phyloP scores from a whole-genome alignment of 2,797 vertebrate species.

The Urosaurus nigricauda region DNA sequence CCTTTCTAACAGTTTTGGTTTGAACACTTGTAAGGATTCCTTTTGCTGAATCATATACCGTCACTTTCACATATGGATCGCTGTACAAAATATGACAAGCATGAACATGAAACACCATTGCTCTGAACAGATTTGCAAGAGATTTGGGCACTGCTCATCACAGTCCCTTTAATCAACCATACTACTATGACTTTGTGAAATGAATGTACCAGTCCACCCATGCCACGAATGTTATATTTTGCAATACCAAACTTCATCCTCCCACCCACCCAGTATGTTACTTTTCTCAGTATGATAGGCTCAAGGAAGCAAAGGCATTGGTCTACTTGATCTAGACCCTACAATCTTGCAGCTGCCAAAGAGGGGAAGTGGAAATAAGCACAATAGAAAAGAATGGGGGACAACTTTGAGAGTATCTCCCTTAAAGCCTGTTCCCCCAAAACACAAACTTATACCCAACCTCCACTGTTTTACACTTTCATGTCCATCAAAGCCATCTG shows the following conservation, averaged over 20 bases:
- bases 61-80: constrained; percentile 94
- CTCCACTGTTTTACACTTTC: too few relatives aligned
- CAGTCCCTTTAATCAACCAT: not conserved
- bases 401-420: not conserved
- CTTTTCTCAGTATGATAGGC: not conserved
- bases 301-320: not conserved
- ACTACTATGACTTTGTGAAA: too few relatives aligned
- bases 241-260: not conserved
- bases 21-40: constrained; percentile 90
- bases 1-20: constrained; percentile 96
- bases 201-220: not conserved
- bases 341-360: not conserved
- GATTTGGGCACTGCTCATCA: not conserved
- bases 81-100: constrained; percentile 75
- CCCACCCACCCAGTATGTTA: not conserved
- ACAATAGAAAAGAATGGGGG: not conserved
- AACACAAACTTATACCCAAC: too few relatives aligned
- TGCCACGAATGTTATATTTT: not conserved
- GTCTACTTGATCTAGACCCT: not conserved
- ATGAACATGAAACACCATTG: constrained; percentile 5
- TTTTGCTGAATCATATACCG: constrained; percentile 89
- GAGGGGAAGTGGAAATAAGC: too few relatives aligned
- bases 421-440: too few relatives aligned
- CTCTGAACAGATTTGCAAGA: constrained; percentile 26
- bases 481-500: too few relatives aligned